These are phyloP conservation scores for Oreohelix idahoensis DNA, from an alignment of 1,140 invertebrate species.

Conservation along the genomic window DNA sequence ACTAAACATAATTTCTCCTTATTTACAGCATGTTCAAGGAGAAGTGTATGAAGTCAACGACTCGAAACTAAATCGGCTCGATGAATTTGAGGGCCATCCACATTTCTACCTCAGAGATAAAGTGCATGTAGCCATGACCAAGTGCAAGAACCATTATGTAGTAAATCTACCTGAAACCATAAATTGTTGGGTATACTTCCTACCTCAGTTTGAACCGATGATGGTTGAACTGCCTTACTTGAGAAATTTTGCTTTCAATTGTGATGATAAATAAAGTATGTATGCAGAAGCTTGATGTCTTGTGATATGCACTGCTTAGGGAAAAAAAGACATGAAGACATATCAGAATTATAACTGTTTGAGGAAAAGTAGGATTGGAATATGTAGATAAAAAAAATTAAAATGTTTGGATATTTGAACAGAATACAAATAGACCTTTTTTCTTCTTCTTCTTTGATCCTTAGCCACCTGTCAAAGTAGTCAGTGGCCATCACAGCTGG, in stretches of 20 bases:
- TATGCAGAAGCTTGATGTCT: too few species aligned
- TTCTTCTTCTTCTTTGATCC: too few species aligned
- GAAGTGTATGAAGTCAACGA: not conserved
- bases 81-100: not conserved
- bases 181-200: not conserved
- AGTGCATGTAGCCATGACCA: not conserved
- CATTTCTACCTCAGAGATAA: not conserved
- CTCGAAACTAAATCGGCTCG: not conserved
- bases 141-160: not conserved
- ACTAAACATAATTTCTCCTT: not conserved
- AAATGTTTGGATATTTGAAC: too few species aligned
- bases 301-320: too few species aligned
- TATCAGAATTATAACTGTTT: too few species aligned
- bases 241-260: not conserved
- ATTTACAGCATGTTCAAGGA: not conserved
- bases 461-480: too few species aligned
- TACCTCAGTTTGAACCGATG: not conserved
- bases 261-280: not conserved
- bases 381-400: too few species aligned
- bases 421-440: too few species aligned
- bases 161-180: not conserved
- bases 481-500: too few species aligned
- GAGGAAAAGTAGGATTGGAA: too few species aligned
- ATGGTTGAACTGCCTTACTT: not conserved
- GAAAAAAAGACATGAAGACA: too few species aligned